phyloP scores from a whole-genome alignment of 2,888 invertebrate genomes.

The Tipula helvola region DNA sequence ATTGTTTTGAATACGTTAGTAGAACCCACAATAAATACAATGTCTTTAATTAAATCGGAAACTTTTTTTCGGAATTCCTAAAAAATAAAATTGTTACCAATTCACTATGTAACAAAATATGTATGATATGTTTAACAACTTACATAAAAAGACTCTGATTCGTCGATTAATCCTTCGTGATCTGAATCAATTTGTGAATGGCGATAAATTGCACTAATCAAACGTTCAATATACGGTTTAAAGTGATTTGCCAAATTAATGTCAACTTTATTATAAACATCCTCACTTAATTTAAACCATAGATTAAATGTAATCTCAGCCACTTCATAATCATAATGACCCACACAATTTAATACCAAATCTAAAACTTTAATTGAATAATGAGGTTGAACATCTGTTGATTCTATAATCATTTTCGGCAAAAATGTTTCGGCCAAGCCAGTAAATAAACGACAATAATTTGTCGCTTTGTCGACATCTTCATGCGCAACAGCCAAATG shows the following conservation, averaged over 20 bases:
- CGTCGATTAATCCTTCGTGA: conserved; percentile 72
- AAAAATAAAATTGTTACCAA: conserved; percentile 12
- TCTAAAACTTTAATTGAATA: conserved; percentile 77
- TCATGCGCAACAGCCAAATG: conserved; percentile 86
- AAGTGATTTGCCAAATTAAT: conserved; percentile 70
- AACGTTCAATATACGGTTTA: conserved; percentile 78
- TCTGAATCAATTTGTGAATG: conserved; percentile 97
- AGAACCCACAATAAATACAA: conserved; percentile 92
- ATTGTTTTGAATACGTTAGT: conserved; percentile 85
- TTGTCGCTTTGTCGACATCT: conserved; percentile 86
- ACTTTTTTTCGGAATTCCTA: conserved; percentile 73
- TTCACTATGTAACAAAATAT: not conserved
- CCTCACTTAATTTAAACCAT: conserved; percentile 94
- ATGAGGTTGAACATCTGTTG: conserved; percentile 45
- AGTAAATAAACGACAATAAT: conserved; percentile 90
- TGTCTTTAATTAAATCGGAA: conserved; percentile 88
- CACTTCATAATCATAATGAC: conserved; percentile 96
- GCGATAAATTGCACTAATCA: conserved; percentile 78
- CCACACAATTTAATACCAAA: conserved; percentile 79
- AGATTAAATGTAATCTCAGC: conserved; percentile 87
- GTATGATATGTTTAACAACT: conserved; percentile 23
- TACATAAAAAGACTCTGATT: conserved; percentile 68
- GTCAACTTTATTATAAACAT: conserved; percentile 77
- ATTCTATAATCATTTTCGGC: conserved; percentile 59
- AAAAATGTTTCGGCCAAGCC: conserved; percentile 87